Evolutionary conservation across 1,140 invertebrate species (phyloP).

Genomic region (Cyclargus thomasi): DNA sequence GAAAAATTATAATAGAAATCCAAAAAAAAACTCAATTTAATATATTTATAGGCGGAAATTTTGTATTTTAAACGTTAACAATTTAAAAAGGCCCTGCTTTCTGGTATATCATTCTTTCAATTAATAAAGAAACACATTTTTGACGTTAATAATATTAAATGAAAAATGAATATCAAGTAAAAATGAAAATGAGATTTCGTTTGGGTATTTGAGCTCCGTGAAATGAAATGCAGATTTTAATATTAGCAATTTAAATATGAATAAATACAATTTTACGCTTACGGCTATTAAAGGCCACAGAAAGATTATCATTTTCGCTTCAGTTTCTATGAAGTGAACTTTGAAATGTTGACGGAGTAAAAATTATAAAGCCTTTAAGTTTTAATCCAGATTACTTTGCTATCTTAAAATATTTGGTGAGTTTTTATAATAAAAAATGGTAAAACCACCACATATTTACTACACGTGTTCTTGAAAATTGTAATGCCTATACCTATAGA

Average conservation of each 20-base stretch:
- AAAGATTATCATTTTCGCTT: slow-evolving; percentile 34
- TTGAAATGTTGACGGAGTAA: slow-evolving; percentile 29
- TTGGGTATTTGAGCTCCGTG: background rate
- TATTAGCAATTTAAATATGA: slow-evolving; percentile 26
- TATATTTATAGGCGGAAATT: too few species aligned
- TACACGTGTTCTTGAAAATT: too few species aligned
- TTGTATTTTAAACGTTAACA: too few species aligned
- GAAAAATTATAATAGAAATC: too few species aligned
- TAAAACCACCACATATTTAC: too few species aligned
- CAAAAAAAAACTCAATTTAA: too few species aligned
- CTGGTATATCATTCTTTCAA: too few species aligned
- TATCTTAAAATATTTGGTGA: too few species aligned
- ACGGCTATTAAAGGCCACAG: slow-evolving; percentile 25
- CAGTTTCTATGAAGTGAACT: slow-evolving; percentile 42
- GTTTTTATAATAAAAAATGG: too few species aligned
- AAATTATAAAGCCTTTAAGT: slow-evolving; percentile 13
- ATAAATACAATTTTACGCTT: slow-evolving; percentile 36
- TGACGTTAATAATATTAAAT: background rate
- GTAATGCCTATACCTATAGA: too few species aligned
- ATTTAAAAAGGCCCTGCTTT: too few species aligned
- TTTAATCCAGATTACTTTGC: background rate
- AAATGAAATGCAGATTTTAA: slow-evolving; percentile 23
- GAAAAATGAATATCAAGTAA: background rate
- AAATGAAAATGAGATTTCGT: background rate
- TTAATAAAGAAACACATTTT: too few species aligned